These are phyloP conservation scores for Bostrychus sinensis DNA, from an alignment of 2,113 vertebrate genomes.

Conservation along the genomic window DNA sequence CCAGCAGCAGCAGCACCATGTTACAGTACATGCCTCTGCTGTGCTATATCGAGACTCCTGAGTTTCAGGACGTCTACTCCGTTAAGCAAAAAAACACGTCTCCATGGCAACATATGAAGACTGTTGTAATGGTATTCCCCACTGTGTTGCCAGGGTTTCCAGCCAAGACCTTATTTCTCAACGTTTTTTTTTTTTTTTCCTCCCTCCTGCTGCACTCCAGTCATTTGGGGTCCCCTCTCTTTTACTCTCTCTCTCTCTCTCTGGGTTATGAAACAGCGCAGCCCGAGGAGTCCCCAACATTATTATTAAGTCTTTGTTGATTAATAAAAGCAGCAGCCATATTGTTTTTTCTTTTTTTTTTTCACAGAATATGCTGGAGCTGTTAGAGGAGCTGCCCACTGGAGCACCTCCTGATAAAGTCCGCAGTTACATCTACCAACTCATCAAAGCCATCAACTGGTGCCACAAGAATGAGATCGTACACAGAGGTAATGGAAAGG, in stretches of 20 bases:
- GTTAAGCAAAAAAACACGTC: slow-evolving; percentile 53
- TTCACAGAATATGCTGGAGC: slow-evolving; percentile 96
- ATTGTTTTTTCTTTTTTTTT: background rate
- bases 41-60: slow-evolving; percentile 35
- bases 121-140: slow-evolving; percentile 70
- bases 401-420: slow-evolving; percentile 97
- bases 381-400: slow-evolving; percentile 97
- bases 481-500: slow-evolving; percentile 87
- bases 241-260: slow-evolving; percentile 2
- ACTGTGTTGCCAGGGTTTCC: slow-evolving; percentile 66
- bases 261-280: slow-evolving; percentile 7
- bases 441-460: slow-evolving; percentile 99
- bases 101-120: slow-evolving; percentile 72
- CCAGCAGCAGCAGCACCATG: slow-evolving; percentile 23
- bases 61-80: slow-evolving; percentile 49
- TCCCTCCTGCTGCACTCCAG: slow-evolving; percentile 23
- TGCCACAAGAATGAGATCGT: slow-evolving; percentile 99
- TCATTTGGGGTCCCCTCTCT: slow-evolving; percentile 30
- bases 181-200: slow-evolving; percentile 61
- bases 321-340: background rate
- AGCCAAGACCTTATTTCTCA: slow-evolving; percentile 60
- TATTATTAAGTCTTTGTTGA: background rate
- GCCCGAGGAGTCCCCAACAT: slow-evolving; percentile 5
- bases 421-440: slow-evolving; percentile 96
- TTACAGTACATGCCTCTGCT: slow-evolving; percentile 17